Conservation (phyloP, 2,797 vertebrate species). For the Chaenodraco wilsoni region DNA sequence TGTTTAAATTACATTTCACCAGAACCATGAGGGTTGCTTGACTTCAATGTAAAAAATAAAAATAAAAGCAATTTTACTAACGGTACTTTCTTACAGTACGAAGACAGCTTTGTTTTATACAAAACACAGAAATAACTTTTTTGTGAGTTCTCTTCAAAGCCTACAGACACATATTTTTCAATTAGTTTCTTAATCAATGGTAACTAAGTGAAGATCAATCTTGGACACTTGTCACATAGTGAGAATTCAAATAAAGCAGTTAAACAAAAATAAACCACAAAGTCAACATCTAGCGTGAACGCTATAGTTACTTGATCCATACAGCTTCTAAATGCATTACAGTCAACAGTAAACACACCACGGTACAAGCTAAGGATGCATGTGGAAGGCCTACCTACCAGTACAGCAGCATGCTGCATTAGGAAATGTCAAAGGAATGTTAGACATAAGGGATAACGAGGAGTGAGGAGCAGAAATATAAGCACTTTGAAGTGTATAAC, state of each 20-base stretch:
- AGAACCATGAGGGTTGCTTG: not conserved
- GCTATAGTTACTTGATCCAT: conserved; percentile 37
- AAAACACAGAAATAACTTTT: not conserved
- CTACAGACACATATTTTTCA: too few species aligned
- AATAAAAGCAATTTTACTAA: too few species aligned
- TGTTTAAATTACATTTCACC: not conserved
- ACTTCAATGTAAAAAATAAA: not conserved
- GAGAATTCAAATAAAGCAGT: conserved; percentile 24
- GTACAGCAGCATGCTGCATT: conserved; percentile 89
- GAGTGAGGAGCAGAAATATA: conserved; percentile 59
- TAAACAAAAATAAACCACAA: conserved; percentile 26
- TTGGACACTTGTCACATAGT: not conserved
- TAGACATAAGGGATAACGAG: conserved; percentile 74
- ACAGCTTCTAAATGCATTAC: conserved; percentile 54
- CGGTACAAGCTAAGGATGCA: conserved; percentile 73
- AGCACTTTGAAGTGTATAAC: conserved; percentile 19
- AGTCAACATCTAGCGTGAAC: conserved; percentile 50
- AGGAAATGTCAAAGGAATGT: conserved; percentile 81
- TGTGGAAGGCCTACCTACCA: conserved; percentile 85
- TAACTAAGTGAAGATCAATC: not conserved
- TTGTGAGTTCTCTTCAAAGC: too few species aligned
- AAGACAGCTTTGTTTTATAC: too few species aligned
- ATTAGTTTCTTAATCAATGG: not conserved
- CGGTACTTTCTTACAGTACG: too few species aligned
- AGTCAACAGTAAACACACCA: conserved; percentile 67